phyloP scores from a whole-genome alignment of 2,113 vertebrate genomes.

The Piprites chloris region DNA sequence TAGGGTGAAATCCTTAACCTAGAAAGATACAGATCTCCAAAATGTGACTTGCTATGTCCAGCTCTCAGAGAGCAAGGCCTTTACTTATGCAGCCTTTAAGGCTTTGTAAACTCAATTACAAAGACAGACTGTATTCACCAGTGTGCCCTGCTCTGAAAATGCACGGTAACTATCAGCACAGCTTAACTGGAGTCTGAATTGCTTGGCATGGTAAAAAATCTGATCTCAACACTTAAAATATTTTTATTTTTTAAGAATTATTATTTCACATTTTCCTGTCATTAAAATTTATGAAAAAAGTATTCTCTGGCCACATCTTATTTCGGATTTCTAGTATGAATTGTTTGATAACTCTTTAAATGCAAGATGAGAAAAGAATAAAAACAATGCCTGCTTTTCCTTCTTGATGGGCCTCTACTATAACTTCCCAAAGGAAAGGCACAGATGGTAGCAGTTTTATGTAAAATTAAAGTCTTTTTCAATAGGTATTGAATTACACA shows the following conservation, averaged over 20 bases:
- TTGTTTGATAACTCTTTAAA: background rate
- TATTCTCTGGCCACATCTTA: background rate
- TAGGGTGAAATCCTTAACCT: background rate
- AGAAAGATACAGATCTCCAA: background rate
- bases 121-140: background rate
- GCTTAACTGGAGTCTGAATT: background rate
- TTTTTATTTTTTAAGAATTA: background rate
- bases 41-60: background rate
- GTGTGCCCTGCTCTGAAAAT: background rate
- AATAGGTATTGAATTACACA: background rate
- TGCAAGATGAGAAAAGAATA: background rate
- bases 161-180: background rate
- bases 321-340: background rate
- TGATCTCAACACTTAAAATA: background rate
- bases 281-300: background rate
- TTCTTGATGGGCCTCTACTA: background rate
- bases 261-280: background rate
- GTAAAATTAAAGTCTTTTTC: background rate
- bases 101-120: background rate
- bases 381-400: background rate
- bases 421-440: background rate
- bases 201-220: background rate
- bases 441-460: background rate
- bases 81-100: background rate
- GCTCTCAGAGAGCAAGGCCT: background rate